Base-by-base conservation (phyloP, 1,140 invertebrate species). In the Tetramorium simillimum region DNA sequence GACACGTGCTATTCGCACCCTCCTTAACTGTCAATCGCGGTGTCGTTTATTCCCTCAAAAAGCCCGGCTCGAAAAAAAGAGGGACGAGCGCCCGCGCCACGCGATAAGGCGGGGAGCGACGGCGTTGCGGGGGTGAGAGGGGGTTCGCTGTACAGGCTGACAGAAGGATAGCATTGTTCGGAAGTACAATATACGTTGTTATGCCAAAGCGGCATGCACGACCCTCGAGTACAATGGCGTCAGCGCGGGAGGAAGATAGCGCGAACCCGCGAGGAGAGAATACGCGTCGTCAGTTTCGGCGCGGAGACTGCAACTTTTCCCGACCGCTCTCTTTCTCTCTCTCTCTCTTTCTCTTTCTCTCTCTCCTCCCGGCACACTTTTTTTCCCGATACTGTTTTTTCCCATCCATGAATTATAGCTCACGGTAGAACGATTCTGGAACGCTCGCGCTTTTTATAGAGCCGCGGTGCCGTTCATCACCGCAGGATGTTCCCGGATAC, bases 181-280 rank as follows among this genome's bases (percentile, higher is more conserved):
- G 80, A 90, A 89, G 89, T 92, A 92, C 90, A 93, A 93, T 93
- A 89, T 93, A 93, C 91, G 88, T 92, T 92, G 92, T 93, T 93
- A 90, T 76, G 86, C 77, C 78, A 92, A 89, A 90, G 90, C 89
- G 89, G 72, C 69, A 90, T 80, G 90, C 86, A 88, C 91, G 65
- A 89, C 89, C 88, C 88, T 86, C 84, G 86, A 87, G 78, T 49
- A 93, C 92, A 93, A 93, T 93, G 70, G 87, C 46, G 80, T 10
- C 77, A 46, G 72, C 58, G 63, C 40, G 90, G 87, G 77, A 87
- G 76, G 88, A 75, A 86, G 67, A 86, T 81, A 65, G 85, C 56
- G 76, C 72, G 78, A 69, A 72, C 49, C 33, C 46, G 72, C 53
- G 65, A 78, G 73, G 46, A 72, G 60, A 86, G 81, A 76, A 86